Base-by-base conservation (phyloP, 2,113 vertebrate genomes). In the Varanus salvator region DNA sequence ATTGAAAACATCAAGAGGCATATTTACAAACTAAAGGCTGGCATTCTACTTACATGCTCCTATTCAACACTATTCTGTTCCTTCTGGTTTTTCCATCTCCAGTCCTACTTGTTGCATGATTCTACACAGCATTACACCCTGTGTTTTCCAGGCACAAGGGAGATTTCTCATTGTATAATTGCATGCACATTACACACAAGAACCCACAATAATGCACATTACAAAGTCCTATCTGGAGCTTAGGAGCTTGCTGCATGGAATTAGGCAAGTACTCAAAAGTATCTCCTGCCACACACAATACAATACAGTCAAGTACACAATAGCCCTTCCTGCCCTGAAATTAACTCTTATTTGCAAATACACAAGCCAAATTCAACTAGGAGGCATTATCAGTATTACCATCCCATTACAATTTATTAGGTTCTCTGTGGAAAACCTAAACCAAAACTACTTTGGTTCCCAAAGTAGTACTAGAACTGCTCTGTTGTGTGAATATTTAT, bases 1-100 rank as follows among this genome's bases (percentile, higher is more conserved):
- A 94, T 34, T 44, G 88, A 93, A 90, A 89, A 88, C 52, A 81
- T 48, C 71, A 94, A 52, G 64, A 54, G 66, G 14, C 38, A 66
- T 78, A 21, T 48, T 31, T 66, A 1, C 17, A 64, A 76, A 11
- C 64, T 48, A 77, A 87, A 89, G 71, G 12, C 7, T 29, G 54
- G 48, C 19, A 68, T 84, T 68, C n/a, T 64, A 27, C 66, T 27
- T 84, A 38, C 11, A 54, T 89, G 54, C 19, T 76, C 19, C 19
- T 66, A 11, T 52, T 50, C 34, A 57, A 19, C n/a, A n/a, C n/a
- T 48, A 31, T 54, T 69, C 31, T 80, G 31, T 27, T n/a, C 54
- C 29, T 72, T 9, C 29, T 48, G n/a, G n/a, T n/a, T n/a, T n/a
- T 60, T 60, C 54, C 17, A n/a, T 57, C 29, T 31, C 68, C 48